A percentile compares a stretch with the other conserved stretches of the same genome.
Evolutionary conservation across 2,888 invertebrate species (phyloP).

Genomic region (Macrophya annulata): DNA sequence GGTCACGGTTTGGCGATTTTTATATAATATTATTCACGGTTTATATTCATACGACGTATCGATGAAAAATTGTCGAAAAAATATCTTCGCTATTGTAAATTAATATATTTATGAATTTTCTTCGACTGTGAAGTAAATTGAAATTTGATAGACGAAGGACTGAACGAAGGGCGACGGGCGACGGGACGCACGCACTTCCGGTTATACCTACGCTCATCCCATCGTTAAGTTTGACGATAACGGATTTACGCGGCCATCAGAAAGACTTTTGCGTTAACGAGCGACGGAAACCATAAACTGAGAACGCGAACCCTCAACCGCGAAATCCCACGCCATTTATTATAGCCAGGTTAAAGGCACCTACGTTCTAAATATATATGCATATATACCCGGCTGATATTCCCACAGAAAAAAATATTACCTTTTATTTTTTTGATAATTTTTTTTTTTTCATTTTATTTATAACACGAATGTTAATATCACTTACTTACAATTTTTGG

Average conservation of each 20-base stretch:
- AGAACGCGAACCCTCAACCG: slow-evolving; percentile 26
- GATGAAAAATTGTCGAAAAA: no score
- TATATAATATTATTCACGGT: no score
- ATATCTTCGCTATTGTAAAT: no score
- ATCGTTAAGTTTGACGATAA: slow-evolving; percentile 38
- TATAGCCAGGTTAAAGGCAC: slow-evolving; percentile 5
- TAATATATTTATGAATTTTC: neutral
- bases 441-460: neutral
- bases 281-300: slow-evolving; percentile 41
- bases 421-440: neutral
- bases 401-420: neutral
- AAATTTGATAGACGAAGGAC: neutral
- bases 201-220: slow-evolving; percentile 23
- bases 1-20: no score
- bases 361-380: neutral
- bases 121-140: neutral
- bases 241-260: slow-evolving; percentile 37
- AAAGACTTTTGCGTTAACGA: slow-evolving; percentile 43
- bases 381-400: neutral
- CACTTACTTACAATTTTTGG: no score
- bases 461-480: no score
- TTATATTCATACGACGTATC: no score
- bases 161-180: neutral
- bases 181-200: slow-evolving; percentile 12
- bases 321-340: slow-evolving; percentile 28